Evolutionary conservation across 1,140 invertebrate genomes (phyloP), one percentile per base, ranked within the genome.

Genomic region (Drosophila grimshawi): DNA sequence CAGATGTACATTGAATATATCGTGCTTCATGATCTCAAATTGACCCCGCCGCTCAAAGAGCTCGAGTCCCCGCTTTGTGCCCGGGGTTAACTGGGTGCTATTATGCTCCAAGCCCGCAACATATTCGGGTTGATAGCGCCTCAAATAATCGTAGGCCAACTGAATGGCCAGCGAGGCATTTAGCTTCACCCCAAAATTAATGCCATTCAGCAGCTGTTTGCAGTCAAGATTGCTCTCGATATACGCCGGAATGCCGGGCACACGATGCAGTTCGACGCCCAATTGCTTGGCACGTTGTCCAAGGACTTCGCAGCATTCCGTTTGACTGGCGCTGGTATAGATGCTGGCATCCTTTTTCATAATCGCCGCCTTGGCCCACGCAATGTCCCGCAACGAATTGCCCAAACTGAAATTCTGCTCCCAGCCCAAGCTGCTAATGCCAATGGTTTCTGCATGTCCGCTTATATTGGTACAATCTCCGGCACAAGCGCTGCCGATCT

Each of bases 401-500:
- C 99, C 98, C 4, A 99, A 92, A 5, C 99, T 93, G 2, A 93
- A 93, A 2, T 95, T 96, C 92, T 99, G 99, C 92, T 99, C 99
- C 30, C 98, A 91, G 4, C 97, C 98, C 43, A 99, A 92, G 0
- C 65, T 55, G 7, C 62, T 77, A 10, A 99, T 96, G 59, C 98
- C 98, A 69, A 97, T 97, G 19, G 97, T 97, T 30, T 95, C 93
- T 3, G 97, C 96, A 75, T 95, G 95, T 0, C 94, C 94, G 19
- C 99, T 92, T 5, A 99, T 93, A 94, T 99, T 99, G 2, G 99
- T 99, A 78, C 95, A 96, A 92, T 99, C 99, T 80, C 96, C 96
- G 92, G 97, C 95, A 2, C 99, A 98, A 0, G 98, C 99, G 76
- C 99, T 98, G 6, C 99, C 99, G 30, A 99, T 98, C 94, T 99